phyloP scores from a whole-genome alignment of 35 echinoderm and acorn worm species.

The Acanthaster planci region DNA sequence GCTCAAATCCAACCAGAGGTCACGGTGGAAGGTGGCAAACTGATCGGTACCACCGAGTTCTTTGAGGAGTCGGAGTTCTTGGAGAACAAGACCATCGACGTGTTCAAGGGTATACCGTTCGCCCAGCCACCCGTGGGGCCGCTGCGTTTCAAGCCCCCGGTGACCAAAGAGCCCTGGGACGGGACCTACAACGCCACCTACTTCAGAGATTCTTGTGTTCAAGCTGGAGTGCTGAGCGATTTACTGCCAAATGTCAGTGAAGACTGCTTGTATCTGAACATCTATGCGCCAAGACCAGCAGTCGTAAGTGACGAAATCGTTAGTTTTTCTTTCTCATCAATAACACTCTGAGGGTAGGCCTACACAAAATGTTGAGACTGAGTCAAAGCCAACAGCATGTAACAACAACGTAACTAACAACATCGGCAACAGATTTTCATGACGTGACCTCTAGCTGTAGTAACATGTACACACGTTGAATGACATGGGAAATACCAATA shows the following conservation, averaged over 20 bases:
- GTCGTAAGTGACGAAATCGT: constrained; percentile 4
- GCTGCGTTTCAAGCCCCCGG: constrained; percentile 49
- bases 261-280: constrained; percentile 87
- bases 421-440: too few species aligned
- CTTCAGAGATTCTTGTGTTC: constrained; percentile 53
- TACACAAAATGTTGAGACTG: too few species aligned
- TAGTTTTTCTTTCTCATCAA: too few species aligned
- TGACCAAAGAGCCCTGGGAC: constrained; percentile 39
- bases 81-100: constrained; percentile 36
- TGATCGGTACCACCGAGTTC: constrained; percentile 18
- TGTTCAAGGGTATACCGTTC: constrained; percentile 66
- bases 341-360: too few species aligned
- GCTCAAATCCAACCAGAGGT: not conserved
- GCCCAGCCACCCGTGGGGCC: constrained; percentile 60
- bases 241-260: constrained; percentile 6
- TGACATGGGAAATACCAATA: too few species aligned
- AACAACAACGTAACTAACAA: too few species aligned
- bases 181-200: constrained; percentile 58
- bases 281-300: constrained; percentile 66
- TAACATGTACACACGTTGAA: too few species aligned
- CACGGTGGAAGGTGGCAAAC: constrained; percentile 27
- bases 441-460: too few species aligned
- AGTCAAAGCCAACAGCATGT: too few species aligned
- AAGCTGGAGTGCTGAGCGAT: not conserved
- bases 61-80: constrained; percentile 36